Evolutionary conservation across 2,888 invertebrate species (phyloP), one percentile per base, ranked within the genome.

Genomic region (Tiliacea citrago): DNA sequence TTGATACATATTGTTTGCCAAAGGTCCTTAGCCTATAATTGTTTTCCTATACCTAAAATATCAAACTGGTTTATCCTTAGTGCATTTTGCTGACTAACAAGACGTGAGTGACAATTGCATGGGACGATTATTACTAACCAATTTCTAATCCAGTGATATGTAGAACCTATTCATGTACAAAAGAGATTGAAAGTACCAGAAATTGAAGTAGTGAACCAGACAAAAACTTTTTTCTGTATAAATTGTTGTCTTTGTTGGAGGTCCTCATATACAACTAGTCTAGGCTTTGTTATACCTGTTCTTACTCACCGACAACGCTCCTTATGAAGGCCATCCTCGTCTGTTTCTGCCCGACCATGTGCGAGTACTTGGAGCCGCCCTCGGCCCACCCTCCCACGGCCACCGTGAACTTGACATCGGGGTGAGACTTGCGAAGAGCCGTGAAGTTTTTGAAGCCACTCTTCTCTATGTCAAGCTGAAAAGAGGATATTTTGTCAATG

Each of bases 381-480:
- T 99, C 99, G 0, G 98, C 99, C 99, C 99, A 99, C 0, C 99
- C 99, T 0, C 99, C 99, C 0, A 99, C 98, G 0, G 99, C 99
- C 1, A 99, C 97, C 94, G 97, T 97, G 61, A 98, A 97, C 93
- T 98, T 98, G 12, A 98, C 96, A 47, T 97, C 93, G 0, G 98
- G 98, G 91, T 98, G 97, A 53, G 97, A 97, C 47, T 97, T 94
- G 76, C 97, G 97, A 29, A 99, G 94, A 21, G 97, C 95, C 0
- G 98, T 98, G 91, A 99, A 99, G 90, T 98, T 98, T 67, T 95
- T 96, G 94, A 98, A 99, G 0, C 98, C 98, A 87, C 96, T 97
- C 91, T 98, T 96, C 0, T 98, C 97, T 7, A 98, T 96, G 90
- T 98, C 98, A 90, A 98, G 88, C 97, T 98, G 91, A 5, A 79